Conservation (phyloP, 2,888 invertebrate species). For the Orthosia incerta region DNA sequence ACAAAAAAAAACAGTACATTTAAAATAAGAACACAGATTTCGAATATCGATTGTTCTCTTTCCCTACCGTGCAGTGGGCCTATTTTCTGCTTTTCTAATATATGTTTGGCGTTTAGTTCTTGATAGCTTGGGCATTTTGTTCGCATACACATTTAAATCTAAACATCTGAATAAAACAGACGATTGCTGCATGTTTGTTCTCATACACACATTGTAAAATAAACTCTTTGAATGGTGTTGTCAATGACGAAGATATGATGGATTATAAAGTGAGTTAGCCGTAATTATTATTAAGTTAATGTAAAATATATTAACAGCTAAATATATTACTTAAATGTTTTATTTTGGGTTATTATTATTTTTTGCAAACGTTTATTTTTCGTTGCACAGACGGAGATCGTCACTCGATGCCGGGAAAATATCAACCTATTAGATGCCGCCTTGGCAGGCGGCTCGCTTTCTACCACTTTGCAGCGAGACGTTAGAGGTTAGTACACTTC, state of each 20-base stretch:
- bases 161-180: constrained; percentile 40
- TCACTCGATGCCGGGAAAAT: constrained; percentile 96
- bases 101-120: constrained; percentile 75
- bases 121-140: constrained; percentile 71
- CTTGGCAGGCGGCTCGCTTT: constrained; percentile 90
- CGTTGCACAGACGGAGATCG: constrained; percentile 94
- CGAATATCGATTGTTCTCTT: constrained; percentile 66
- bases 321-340: constrained; percentile 55
- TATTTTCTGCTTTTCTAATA: constrained; percentile 79
- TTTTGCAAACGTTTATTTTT: constrained; percentile 74
- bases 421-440: constrained; percentile 95
- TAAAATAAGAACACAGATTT: constrained; percentile 58
- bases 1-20: constrained; percentile 35
- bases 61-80: constrained; percentile 69
- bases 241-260: constrained; percentile 63
- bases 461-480: constrained; percentile 90
- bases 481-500: constrained; percentile 90
- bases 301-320: constrained; percentile 62
- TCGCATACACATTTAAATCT: constrained; percentile 51
- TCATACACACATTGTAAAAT: constrained; percentile 55
- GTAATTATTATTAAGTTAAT: constrained; percentile 61
- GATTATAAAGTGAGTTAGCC: constrained; percentile 72
- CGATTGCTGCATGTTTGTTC: constrained; percentile 62
- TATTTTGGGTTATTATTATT: constrained; percentile 59
- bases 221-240: constrained; percentile 54